Percentiles rank a stretch among this genome's conserved stretches.
Evolutionary conservation across 1,140 invertebrate genomes (phyloP).

Genomic region (Drosophila orosa): DNA sequence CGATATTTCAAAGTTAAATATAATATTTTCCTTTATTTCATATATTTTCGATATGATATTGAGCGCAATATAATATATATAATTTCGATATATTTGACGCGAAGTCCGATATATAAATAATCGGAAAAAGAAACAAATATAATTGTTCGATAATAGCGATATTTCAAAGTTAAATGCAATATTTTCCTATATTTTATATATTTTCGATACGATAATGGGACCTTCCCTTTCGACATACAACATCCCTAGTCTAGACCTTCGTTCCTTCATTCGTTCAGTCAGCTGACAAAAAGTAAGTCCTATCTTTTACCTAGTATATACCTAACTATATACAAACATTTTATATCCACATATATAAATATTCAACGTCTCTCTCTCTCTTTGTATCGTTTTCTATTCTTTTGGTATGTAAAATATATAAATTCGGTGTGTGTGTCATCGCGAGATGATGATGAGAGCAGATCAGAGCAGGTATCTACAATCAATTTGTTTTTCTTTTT

Average conservation of each 20-base stretch:
- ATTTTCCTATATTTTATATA: too few species aligned
- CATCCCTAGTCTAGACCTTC: slow-evolving; percentile 36
- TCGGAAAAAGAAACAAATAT: too few species aligned
- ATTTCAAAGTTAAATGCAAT: too few species aligned
- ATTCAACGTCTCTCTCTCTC: slow-evolving; percentile 23
- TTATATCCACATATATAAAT: slow-evolving; percentile 31
- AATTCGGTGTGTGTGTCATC: slow-evolving; percentile 41
- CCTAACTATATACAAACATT: slow-evolving; percentile 25
- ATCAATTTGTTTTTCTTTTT: slow-evolving; percentile 56
- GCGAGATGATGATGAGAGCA: slow-evolving; percentile 31
- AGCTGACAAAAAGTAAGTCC: slow-evolving; percentile 63
- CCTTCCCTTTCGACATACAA: not conserved
- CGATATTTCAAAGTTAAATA: too few species aligned
- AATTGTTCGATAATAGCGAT: too few species aligned
- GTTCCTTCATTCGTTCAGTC: slow-evolving; percentile 47
- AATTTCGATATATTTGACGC: too few species aligned
- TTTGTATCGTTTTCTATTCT: slow-evolving; percentile 48
- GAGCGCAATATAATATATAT: too few species aligned
- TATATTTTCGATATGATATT: too few species aligned
- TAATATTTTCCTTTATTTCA: too few species aligned
- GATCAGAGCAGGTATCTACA: slow-evolving; percentile 76
- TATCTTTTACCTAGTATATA: slow-evolving; percentile 40
- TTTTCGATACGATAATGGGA: not conserved
- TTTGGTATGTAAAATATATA: slow-evolving; percentile 53
- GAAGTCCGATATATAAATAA: too few species aligned